These are phyloP conservation scores for Holothuria scabra DNA, from an alignment of 53 echinoderm and acorn worm species.

Conservation along the genomic window DNA sequence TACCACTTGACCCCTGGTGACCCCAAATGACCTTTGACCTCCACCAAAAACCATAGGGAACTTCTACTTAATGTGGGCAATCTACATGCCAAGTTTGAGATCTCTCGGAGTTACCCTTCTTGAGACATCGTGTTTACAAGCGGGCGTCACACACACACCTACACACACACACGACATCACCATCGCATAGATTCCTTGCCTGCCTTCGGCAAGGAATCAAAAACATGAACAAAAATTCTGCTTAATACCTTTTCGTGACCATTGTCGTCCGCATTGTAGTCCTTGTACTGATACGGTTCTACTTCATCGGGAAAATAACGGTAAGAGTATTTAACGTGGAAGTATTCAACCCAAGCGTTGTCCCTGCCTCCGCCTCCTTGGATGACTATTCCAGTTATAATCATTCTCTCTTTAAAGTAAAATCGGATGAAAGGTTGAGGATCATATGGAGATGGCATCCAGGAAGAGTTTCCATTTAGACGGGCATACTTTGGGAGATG, in stretches of 20 bases:
- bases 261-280: background rate
- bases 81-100: no score
- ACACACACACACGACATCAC: no score
- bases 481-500: slow-evolving; percentile 76
- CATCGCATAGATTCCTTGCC: no score
- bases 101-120: no score
- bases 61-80: no score
- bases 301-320: slow-evolving; percentile 47
- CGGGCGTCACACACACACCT: no score
- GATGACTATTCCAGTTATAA: slow-evolving; percentile 78
- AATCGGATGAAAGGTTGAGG: slow-evolving; percentile 63
- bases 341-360: slow-evolving; percentile 69
- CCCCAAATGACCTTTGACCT: no score
- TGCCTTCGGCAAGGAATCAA: no score
- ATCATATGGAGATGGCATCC: slow-evolving; percentile 63
- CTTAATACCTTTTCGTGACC: background rate
- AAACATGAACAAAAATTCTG: no score
- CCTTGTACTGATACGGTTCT: slow-evolving; percentile 12
- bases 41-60: no score
- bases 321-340: slow-evolving; percentile 62
- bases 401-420: slow-evolving; percentile 72
- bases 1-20: no score
- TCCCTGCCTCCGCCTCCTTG: slow-evolving; percentile 67
- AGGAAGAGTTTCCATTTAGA: slow-evolving; percentile 66
- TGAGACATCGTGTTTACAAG: no score